phyloP scores from a whole-genome alignment of 1,140 invertebrate species.

The Zophobas morio region DNA sequence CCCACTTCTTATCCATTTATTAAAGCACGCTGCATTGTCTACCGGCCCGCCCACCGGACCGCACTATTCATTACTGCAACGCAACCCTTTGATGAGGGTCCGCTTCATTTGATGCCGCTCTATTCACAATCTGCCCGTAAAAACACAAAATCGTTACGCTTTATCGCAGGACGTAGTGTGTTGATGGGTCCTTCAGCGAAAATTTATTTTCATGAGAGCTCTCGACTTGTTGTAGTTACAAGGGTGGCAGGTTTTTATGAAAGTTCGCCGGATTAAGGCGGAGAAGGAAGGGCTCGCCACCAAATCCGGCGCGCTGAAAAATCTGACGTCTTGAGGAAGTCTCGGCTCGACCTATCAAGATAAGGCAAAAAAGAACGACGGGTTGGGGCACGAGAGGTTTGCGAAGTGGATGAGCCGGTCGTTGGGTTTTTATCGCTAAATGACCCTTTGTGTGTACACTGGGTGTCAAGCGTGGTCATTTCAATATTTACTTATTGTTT shows the following conservation, averaged over 20 bases:
- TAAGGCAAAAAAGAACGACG: not conserved
- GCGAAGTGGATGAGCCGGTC: too few relatives aligned
- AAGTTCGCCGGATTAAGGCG: not conserved
- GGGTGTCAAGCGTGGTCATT: too few relatives aligned
- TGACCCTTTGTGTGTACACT: too few relatives aligned
- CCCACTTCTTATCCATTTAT: not conserved
- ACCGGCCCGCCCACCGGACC: not conserved
- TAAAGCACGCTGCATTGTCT: not conserved
- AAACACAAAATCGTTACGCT: slow-evolving; percentile 13
- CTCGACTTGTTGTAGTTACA: slow-evolving; percentile 17
- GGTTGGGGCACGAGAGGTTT: not conserved
- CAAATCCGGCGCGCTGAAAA: not conserved
- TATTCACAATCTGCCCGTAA: slow-evolving; percentile 13
- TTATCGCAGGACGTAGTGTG: not conserved
- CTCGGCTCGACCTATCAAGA: slow-evolving; percentile 1
- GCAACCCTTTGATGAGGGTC: slow-evolving; percentile 37
- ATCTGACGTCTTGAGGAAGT: slow-evolving; percentile 16
- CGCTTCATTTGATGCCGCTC: slow-evolving; percentile 3
- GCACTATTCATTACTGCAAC: slow-evolving; percentile 22
- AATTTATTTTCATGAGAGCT: slow-evolving; percentile 28
- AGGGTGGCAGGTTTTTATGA: slow-evolving; percentile 18
- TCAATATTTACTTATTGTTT: too few relatives aligned
- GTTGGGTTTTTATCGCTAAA: too few relatives aligned
- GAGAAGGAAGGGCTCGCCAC: too few relatives aligned
- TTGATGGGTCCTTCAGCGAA: slow-evolving; percentile 5